Evolutionary conservation across 64 coral and sea anemone species (phyloP), one percentile per base, ranked within the genome.

Genomic region (Catalaphyllia jardinei): DNA sequence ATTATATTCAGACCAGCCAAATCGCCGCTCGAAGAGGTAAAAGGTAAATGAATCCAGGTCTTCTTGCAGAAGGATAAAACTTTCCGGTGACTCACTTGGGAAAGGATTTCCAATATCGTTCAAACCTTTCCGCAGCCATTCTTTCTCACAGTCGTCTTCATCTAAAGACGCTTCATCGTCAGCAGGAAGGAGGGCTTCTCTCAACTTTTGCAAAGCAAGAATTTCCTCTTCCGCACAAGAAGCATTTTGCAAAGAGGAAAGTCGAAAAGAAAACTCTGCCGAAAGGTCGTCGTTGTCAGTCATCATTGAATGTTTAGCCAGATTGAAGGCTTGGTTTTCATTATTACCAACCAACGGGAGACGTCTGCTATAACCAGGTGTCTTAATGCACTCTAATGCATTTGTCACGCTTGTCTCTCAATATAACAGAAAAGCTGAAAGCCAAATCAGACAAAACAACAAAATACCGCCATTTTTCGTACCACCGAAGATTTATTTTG

Each of bases 21-120:
- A 99, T 71, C 97, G 88, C 29, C 97, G 82, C 67, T 99, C 97
- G 87, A 95, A 95, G 61, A 95, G 83, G 86, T 99, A 99, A 75
- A 95, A 99, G 17, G 97, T 99, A 54, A 99, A 99, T 28, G 60
- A 54, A 38, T 95, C 83, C 1, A 99, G 85, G 31, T 95, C 77
- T 62, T 92, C 65, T 62, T 99, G 97, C 24, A 31, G 31, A 65
- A 69, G 78, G 29, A 93, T 71, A n/a, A 90, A 74, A 50, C 83
- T 75, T 91, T 92, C 90, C 42, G 97, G 97, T 54, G 74, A 73
- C 77, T 74, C 90, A 28, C 62, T 75, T 24, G 97, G 97, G 88
- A 95, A 99, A 20, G 97, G 97, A 76, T 99, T 93, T 6, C 71
- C 78, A 80, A 54, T 42, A 12, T 91, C 88, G 54, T 76, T 31